Evolutionary conservation across 2,797 vertebrate species (phyloP), one percentile per base, ranked within the genome.

Genomic region (Gallinago stenura): DNA sequence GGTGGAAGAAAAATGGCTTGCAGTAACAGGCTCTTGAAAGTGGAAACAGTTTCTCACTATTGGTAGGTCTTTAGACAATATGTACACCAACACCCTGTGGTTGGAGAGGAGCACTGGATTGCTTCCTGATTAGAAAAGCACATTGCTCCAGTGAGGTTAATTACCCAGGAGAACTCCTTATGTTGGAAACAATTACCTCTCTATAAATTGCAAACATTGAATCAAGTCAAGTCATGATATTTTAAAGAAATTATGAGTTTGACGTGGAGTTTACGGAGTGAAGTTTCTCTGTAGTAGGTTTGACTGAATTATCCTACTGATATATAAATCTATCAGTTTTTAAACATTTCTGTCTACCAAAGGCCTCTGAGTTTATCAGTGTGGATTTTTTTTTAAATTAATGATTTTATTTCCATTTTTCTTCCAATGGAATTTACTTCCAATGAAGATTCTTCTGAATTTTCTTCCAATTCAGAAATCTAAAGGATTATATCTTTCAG

Each of bases 61-160:
- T n/a, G 16, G 41, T 41, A 46, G 4, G 7, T 57, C 58, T 87
- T 65, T 35, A 69, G 33, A 37, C 24, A 53, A 65, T 89, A 56
- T 14, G 8, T 26, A 9, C 31, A 7, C 20, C 7, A 64, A 24
- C 17, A 25, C 2, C 53, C 0, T 0, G 4, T 15, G 51, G 12
- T 0, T 70, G 28, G 22, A 24, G 19, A 25, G 13, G 15, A 62
- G 12, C 35, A 25, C 15, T 45, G 62, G 22, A 2, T 56, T 51
- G 7, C 19, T 6, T 62, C 57, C 43, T 62, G 53, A 20, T 39
- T 51, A 70, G 70, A 35, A 46, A 85, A 81, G 20, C 26, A 24
- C 28, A 57, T 14, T 46, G 45, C 9, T 58, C 41, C 53, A 17
- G 48, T 7, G 53, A 79, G 26, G 25, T 30, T 61, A 45, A 51